A percentile compares a stretch with the other conserved stretches of the same genome.
Conservation (phyloP, 2,888 invertebrate species). For the Salticus scenicus region DNA sequence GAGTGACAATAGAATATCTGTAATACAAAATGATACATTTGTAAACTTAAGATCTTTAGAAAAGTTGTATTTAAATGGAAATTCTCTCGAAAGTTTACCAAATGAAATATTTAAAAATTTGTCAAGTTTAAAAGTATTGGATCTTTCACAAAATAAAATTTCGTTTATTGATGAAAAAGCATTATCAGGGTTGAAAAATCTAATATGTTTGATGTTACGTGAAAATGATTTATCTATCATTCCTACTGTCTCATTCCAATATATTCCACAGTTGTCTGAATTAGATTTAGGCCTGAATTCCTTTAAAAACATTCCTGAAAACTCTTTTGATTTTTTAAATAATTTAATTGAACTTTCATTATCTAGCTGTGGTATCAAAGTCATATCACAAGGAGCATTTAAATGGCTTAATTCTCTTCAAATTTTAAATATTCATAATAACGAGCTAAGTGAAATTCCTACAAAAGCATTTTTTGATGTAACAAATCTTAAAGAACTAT, state of each 20-base stretch:
- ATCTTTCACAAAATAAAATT: conserved; percentile 87
- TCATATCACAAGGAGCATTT: conserved; percentile 78
- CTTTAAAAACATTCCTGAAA: conserved; percentile 80
- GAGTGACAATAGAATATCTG: conserved; percentile 85
- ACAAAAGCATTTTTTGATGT: conserved; percentile 73
- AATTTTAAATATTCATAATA: conserved; percentile 78
- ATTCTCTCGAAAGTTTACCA: conserved; percentile 68
- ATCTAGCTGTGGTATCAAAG: conserved; percentile 73
- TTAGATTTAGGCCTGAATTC: conserved; percentile 88
- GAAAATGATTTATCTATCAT: conserved; percentile 88
- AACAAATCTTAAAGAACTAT: conserved; percentile 83
- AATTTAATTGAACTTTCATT: conserved; percentile 84
- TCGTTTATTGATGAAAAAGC: conserved; percentile 83
- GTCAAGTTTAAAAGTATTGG: conserved; percentile 83
- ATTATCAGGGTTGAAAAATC: conserved; percentile 84
- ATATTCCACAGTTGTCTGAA: conserved; percentile 84
- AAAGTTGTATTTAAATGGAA: conserved; percentile 78
- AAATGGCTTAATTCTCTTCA: conserved; percentile 85
- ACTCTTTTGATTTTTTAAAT: conserved; percentile 76
- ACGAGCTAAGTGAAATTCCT: conserved; percentile 68
- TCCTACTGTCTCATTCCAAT: conserved; percentile 85
- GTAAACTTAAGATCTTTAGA: conserved; percentile 84
- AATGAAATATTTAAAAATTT: conserved; percentile 73
- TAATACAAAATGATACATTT: conserved; percentile 85
- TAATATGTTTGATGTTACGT: conserved; percentile 85